Evolutionary conservation across 2,797 vertebrate genomes (phyloP), one percentile per base, ranked within the genome.

Genomic region (Platalea minor): DNA sequence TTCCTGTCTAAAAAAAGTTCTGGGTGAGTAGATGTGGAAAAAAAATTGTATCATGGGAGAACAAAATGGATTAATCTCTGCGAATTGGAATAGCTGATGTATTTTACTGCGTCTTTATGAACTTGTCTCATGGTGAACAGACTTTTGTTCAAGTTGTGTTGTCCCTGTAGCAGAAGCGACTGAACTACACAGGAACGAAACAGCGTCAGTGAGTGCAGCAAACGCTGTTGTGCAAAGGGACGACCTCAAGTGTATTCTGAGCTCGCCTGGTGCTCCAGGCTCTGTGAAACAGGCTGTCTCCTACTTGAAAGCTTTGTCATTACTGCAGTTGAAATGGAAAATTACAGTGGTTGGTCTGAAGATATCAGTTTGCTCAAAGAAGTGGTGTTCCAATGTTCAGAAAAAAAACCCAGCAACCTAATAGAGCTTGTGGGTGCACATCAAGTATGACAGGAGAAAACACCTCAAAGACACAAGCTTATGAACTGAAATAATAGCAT

Each of bases 351-450:
- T 67, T 89, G 18, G 20, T 69, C 56, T 89, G 59, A 82, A 89
- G 94, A 15, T 31, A 87, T 0, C 24, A 33, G 10, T 82, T 77
- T 60, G 31, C 39, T 85, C 39, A 60, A 68, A 78, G 50, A 65
- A 48, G 11, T 25, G 45, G 4, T 12, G 7, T 54, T 91, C 67
- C 65, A 74, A 69, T 76, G 65, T 54, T 78, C 33, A 48, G 54
- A 39, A 70, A 57, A 57, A 63, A 29, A 19, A 0, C 3, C 8
- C 35, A 35, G 33, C 46, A 73, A 37, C 46, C 29, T n/a, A 17
- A 15, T 19, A 7, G 1, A 37, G 23, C 26, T 0, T 16, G 37
- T 29, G 45, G 7, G 5, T 72, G 25, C 41, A 6, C 0, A 1
- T 64, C 5, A 17, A 8, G 53, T 68, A 4, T 7, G 37, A n/a